These are phyloP conservation scores for Xestobium rufovillosum DNA, from an alignment of 2,888 invertebrate genomes.

Conservation along the genomic window DNA sequence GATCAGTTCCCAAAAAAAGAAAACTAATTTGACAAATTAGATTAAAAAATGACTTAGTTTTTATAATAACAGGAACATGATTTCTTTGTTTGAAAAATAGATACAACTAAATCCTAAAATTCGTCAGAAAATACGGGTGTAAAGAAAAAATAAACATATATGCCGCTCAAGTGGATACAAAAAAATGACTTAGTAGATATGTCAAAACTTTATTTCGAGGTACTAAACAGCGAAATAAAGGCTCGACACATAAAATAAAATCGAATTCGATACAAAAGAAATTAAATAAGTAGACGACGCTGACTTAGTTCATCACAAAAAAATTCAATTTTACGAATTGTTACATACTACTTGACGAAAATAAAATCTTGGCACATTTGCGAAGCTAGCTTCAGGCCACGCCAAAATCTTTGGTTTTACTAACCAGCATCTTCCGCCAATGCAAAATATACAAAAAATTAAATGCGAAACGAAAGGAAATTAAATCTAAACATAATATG, in stretches of 20 bases:
- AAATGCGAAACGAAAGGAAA: conserved; percentile 17
- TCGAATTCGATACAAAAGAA: conserved; percentile 12
- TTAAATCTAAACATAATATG: conserved; percentile 19
- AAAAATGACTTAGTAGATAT: too few relatives aligned
- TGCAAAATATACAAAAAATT: conserved; percentile 27
- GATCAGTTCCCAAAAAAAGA: conserved; percentile 9
- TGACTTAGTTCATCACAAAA: conserved; percentile 37
- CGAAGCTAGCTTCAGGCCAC: conserved; percentile 30
- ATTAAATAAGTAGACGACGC: conserved; percentile 23
- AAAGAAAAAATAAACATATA: conserved; percentile 20
- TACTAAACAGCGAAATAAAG: too few relatives aligned
- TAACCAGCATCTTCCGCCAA: conserved; percentile 31
- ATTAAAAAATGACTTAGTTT: conserved; percentile 41
- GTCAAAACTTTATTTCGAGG: too few relatives aligned
- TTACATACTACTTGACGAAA: conserved; percentile 34
- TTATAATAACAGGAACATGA: conserved; percentile 43
- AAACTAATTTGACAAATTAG: conserved; percentile 21
- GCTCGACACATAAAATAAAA: too few relatives aligned
- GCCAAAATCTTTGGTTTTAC: conserved; percentile 42
- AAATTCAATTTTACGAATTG: conserved; percentile 32
- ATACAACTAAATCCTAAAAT: conserved; percentile 32
- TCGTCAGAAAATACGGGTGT: conserved; percentile 28
- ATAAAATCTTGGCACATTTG: conserved; percentile 27
- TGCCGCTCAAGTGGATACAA: too few relatives aligned
- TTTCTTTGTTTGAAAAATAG: conserved; percentile 40